Conservation (phyloP, 2,797 vertebrate genomes). For the Epinephelus awoara region DNA sequence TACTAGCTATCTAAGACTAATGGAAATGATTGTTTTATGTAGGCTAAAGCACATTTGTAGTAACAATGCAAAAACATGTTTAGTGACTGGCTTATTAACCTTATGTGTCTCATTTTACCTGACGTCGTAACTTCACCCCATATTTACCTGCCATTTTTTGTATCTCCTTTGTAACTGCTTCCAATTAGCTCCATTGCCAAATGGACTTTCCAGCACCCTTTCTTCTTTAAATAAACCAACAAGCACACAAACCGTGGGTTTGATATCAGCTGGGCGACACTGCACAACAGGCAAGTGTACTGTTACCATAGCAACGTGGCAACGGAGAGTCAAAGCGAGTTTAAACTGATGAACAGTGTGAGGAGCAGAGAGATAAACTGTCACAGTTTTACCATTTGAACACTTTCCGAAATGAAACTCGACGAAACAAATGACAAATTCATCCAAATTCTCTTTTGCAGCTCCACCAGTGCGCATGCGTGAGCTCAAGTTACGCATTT, state of each 20-base stretch:
- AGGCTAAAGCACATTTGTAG: no score
- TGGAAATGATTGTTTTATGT: no score
- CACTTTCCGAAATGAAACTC: not conserved
- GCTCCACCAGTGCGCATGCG: conserved; percentile 13
- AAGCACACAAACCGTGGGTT: not conserved
- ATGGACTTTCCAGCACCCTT: not conserved
- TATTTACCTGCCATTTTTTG: conserved; percentile 86
- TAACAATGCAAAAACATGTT: no score
- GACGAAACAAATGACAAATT: not conserved
- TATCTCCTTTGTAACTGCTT: conserved; percentile 85
- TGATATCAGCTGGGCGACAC: not conserved
- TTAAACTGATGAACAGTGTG: not conserved
- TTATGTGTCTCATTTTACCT: no score
- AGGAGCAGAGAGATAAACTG: accelerated
- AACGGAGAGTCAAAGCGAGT: accelerated
- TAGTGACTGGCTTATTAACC: no score
- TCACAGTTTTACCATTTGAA: not conserved
- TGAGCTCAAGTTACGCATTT: not conserved
- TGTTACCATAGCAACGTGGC: conserved; percentile 77
- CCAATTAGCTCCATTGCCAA: conserved; percentile 87
- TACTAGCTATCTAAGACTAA: no score
- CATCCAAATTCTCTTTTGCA: not conserved
- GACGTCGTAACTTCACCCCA: no score
- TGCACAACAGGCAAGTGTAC: not conserved
- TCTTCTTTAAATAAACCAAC: not conserved